Evolutionary conservation across 2,888 invertebrate species (phyloP).

Genomic region (Cryptophagus acutangulus): DNA sequence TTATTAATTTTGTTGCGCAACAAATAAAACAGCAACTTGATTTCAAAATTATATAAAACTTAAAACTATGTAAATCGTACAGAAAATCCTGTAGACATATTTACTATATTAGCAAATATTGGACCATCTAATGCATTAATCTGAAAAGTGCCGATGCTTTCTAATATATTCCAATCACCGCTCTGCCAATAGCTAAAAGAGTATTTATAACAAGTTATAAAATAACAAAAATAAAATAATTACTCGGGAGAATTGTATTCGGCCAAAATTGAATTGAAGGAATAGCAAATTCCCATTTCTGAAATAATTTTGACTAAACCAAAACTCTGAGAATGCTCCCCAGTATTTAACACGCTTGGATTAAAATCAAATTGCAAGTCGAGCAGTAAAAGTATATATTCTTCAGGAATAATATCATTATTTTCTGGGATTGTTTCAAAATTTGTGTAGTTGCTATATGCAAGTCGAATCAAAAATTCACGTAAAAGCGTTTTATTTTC

Average conservation of each 20-base stretch:
- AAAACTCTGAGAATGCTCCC: conserved; percentile 34
- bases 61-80: neutral
- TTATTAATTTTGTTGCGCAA: no score
- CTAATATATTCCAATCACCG: conserved; percentile 1
- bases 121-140: conserved; percentile 3
- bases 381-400: conserved; percentile 53
- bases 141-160: neutral
- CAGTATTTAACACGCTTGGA: conserved; percentile 36
- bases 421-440: conserved; percentile 55
- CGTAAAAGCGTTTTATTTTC: conserved; percentile 50
- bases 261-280: conserved; percentile 59
- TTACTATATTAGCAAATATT: conserved; percentile 4
- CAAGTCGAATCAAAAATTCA: conserved; percentile 52
- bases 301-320: conserved; percentile 53
- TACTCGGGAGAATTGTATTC: conserved; percentile 54
- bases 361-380: conserved; percentile 51
- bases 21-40: no score
- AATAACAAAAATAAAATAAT: neutral
- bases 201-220: neutral
- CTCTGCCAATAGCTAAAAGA: conserved; percentile 4
- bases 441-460: conserved; percentile 55
- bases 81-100: conserved; percentile 4
- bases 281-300: conserved; percentile 63
- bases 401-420: conserved; percentile 49
- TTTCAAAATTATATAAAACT: no score